Conservation (phyloP, 1,140 invertebrate genomes). For the Drosophila guanche region DNA sequence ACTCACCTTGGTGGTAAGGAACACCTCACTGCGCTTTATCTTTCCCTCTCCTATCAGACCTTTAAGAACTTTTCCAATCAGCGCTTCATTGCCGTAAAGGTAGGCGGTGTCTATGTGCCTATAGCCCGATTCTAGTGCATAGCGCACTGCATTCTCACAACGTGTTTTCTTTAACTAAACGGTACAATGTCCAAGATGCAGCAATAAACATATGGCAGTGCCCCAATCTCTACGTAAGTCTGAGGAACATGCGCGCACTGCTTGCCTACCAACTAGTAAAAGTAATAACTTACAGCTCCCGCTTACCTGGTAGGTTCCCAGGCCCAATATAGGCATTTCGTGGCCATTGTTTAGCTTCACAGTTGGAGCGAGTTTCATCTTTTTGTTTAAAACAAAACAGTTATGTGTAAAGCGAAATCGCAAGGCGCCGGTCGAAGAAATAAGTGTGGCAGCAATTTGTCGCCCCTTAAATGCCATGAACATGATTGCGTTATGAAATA, state of each 20-base stretch:
- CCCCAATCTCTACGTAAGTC: too few species aligned
- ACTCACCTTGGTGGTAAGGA: conserved; percentile 87
- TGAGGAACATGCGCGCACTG: too few species aligned
- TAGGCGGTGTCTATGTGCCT: conserved; percentile 90
- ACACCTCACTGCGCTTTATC: conserved; percentile 87
- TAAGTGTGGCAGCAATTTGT: conserved; percentile 6
- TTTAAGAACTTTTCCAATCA: conserved; percentile 88
- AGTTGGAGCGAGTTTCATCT: conserved; percentile 74
- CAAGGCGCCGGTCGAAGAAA: conserved; percentile 4
- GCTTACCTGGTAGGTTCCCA: conserved; percentile 87
- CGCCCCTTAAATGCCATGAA: too few species aligned
- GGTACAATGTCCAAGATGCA: neutral
- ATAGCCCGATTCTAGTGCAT: conserved; percentile 89
- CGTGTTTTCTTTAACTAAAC: conserved; percentile 51
- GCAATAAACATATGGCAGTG: too few species aligned
- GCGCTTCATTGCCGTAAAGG: conserved; percentile 88
- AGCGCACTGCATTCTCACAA: conserved; percentile 49
- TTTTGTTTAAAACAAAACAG: conserved; percentile 1
- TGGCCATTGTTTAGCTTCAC: conserved; percentile 85
- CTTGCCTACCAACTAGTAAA: too few species aligned
- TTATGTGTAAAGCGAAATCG: neutral
- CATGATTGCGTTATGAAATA: too few species aligned
- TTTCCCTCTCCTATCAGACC: conserved; percentile 86
- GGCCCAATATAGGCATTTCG: conserved; percentile 86
- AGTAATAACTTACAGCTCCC: neutral